Conservation (phyloP, 2,797 vertebrate genomes). For the Iguana delicatissima region DNA sequence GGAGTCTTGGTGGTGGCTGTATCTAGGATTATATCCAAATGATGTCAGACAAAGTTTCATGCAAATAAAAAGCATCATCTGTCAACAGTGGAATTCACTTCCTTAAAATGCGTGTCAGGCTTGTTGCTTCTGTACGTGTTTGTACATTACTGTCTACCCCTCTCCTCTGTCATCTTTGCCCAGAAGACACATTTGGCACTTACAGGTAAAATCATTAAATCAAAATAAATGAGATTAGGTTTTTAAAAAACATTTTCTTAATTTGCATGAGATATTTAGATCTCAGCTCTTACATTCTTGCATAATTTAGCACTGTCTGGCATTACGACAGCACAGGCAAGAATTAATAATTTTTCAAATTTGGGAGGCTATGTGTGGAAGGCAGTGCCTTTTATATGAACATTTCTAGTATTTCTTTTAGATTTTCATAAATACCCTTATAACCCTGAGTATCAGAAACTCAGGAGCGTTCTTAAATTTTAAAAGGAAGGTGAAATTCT, state of each 20-base stretch:
- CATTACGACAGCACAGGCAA: not conserved
- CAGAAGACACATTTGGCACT: not conserved
- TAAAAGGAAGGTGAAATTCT: not conserved
- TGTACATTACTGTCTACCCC: not conserved
- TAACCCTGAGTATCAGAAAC: not conserved
- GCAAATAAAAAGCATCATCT: not conserved
- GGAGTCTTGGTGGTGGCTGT: not conserved
- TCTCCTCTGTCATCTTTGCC: not conserved
- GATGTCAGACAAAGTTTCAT: not conserved
- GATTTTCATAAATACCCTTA: not conserved
- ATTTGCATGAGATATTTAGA: not conserved
- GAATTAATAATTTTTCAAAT: not conserved
- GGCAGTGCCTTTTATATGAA: not conserved
- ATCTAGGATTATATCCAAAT: not conserved
- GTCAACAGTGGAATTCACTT: not conserved
- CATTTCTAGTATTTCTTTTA: not conserved
- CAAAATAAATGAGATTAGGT: not conserved
- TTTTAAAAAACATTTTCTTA: not conserved
- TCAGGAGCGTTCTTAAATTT: not conserved
- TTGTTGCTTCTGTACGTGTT: not conserved
- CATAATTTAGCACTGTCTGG: not conserved
- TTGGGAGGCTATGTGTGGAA: not conserved
- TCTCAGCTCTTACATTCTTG: not conserved
- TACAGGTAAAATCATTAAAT: not conserved
- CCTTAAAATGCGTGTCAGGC: not conserved